phyloP scores from a whole-genome alignment of 2,888 invertebrate genomes.

The Metopia argyrocephala region DNA sequence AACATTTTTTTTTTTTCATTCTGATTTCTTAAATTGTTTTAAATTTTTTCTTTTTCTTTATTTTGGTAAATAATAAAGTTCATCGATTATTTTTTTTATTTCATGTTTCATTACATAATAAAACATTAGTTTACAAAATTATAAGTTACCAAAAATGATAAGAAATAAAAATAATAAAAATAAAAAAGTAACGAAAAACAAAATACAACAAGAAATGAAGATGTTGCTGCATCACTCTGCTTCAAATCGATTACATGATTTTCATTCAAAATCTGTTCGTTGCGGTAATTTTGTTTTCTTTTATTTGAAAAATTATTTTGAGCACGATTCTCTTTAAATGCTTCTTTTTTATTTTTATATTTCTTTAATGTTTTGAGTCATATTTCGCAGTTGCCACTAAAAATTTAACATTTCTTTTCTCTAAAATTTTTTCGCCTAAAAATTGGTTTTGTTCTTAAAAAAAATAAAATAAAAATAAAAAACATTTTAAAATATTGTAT shows the following conservation, averaged over 20 bases:
- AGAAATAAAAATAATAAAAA: conserved; percentile 11
- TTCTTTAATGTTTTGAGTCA: not conserved
- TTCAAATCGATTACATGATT: conserved; percentile 62
- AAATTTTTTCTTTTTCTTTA: conserved; percentile 1
- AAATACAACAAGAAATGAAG: conserved; percentile 7
- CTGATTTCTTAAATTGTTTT: not conserved
- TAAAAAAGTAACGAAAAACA: conserved; percentile 1
- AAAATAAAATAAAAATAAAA: too few relatives aligned
- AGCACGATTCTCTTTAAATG: conserved; percentile 49
- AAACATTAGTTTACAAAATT: conserved; percentile 53
- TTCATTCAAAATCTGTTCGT: conserved; percentile 8
- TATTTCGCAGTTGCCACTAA: conserved; percentile 30
- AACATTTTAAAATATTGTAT: too few relatives aligned
- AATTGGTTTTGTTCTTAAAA: too few relatives aligned
- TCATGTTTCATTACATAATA: conserved; percentile 54
- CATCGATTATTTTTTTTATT: conserved; percentile 25
- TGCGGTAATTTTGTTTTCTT: conserved; percentile 7
- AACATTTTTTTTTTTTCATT: conserved; percentile 3
- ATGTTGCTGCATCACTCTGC: conserved; percentile 47
- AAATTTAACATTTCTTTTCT: conserved; percentile 29
- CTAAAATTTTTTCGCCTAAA: too few relatives aligned
- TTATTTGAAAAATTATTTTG: conserved; percentile 28
- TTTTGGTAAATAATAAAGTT: conserved; percentile 46
- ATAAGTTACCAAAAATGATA: conserved; percentile 37
- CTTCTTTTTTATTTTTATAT: too few relatives aligned